Evolutionary conservation across 2,888 invertebrate species (phyloP), one percentile per base, ranked within the genome.

Genomic region (Sipha maydis): DNA sequence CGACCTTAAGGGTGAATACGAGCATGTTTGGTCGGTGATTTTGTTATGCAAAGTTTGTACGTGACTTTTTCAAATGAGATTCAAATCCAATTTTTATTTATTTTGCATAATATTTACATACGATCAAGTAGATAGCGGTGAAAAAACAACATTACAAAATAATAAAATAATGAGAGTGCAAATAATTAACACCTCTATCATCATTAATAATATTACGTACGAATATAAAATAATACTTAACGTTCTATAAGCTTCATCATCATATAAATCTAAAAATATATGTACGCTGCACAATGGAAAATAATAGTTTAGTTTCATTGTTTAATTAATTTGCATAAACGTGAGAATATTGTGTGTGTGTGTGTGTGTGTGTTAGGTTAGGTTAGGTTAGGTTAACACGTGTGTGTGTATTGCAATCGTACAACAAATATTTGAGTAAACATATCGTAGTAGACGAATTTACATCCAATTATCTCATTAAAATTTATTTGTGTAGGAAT

Each of bases 261-360:
- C 25, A 38, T 76, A 84, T 17, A 38, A 17, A 19, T 31, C 31
- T 19, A 61, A 61, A 7, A 48, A 3, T 61, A 61, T 21, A 61
- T 25, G 61, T 61, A 25, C 61, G 21, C 21, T 61, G 71, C 7
- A 11, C 25, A 75, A 61, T 38, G 61, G 14, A 78, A 31, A 54
- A 71, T 11, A 85, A 41, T 69, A 78, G 31, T 78, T 67, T 76
- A 61, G 38, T 5, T 76, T 61, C 41, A 84, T 84, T 84, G 61
- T 84, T 85, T 69, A 69, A 85, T 85, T 85, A 78, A 77, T 78
- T 31, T 11, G 69, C 34, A 67, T 67, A 77, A 69, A 85, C n/a
- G 69, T 69, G 54, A 78, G 85, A 78, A 78, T 77, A 34, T 69
- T 85, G 34, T 34, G 34, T 34, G 34, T 34, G 34, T 34, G 34